Percentiles rank a stretch among this genome's conserved stretches.
These are phyloP conservation scores for Heteronetta atricapilla DNA, from an alignment of 2,113 vertebrate species.

Conservation along the genomic window DNA sequence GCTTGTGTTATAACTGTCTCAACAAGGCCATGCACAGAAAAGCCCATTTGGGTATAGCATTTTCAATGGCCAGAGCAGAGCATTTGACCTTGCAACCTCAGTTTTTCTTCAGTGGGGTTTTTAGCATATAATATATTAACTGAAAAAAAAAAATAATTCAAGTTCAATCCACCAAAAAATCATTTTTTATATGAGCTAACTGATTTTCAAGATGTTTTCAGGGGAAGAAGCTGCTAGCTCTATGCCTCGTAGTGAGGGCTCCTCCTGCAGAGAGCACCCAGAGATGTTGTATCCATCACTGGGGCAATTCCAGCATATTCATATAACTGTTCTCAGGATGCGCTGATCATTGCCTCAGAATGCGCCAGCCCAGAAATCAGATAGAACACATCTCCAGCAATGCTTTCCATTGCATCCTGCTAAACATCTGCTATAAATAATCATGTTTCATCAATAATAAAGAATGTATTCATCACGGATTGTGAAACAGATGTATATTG, in stretches of 20 bases:
- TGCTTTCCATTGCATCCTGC: background rate
- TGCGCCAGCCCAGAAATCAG: background rate
- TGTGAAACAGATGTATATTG: background rate
- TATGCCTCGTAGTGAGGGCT: fast-evolving
- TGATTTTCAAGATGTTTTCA: background rate
- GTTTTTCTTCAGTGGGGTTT: background rate
- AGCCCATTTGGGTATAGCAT: fast-evolving
- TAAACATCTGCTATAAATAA: background rate
- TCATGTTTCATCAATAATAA: background rate
- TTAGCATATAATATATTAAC: fast-evolving
- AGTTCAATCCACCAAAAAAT: background rate
- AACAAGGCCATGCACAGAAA: background rate
- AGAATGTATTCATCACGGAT: background rate
- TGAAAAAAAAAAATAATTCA: background rate
- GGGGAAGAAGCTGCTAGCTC: background rate
- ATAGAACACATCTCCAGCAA: background rate
- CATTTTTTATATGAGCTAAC: fast-evolving
- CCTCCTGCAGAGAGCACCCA: background rate
- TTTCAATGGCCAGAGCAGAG: background rate
- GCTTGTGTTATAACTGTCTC: too few relatives aligned
- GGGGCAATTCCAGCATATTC: too few relatives aligned
- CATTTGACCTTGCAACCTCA: background rate
- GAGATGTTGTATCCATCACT: background rate
- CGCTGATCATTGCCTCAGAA: fast-evolving
- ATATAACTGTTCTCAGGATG: fast-evolving